Evolutionary conservation across 2,888 invertebrate genomes (phyloP).

Genomic region (Lasioglossum leucozonium): DNA sequence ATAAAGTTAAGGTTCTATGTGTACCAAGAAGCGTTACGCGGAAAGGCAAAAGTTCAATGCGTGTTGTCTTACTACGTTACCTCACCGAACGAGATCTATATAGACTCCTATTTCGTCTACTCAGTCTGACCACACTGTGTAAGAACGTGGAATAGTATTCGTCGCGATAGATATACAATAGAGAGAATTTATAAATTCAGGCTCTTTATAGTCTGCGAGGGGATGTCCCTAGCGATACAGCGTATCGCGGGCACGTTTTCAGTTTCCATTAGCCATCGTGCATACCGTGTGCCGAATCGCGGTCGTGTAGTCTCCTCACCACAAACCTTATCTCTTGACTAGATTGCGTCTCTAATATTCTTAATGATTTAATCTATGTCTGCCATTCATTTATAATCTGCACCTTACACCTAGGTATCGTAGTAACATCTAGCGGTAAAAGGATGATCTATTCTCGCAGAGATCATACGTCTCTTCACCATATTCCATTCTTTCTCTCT

Average conservation of each 20-base stretch:
- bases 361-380: slow-evolving; percentile 75
- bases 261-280: slow-evolving; percentile 28
- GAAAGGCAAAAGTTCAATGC: slow-evolving; percentile 57
- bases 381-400: slow-evolving; percentile 73
- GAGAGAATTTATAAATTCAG: slow-evolving; percentile 72
- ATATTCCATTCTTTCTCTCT: not conserved
- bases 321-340: slow-evolving; percentile 78
- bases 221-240: slow-evolving; percentile 59
- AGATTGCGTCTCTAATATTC: slow-evolving; percentile 83
- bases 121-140: slow-evolving; percentile 74
- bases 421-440: slow-evolving; percentile 83
- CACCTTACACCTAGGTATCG: slow-evolving; percentile 78
- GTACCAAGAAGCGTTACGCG: slow-evolving; percentile 57
- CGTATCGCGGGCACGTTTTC: slow-evolving; percentile 48
- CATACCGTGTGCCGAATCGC: slow-evolving; percentile 18
- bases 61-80: slow-evolving; percentile 54
- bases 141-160: slow-evolving; percentile 71
- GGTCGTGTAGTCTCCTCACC: slow-evolving; percentile 29
- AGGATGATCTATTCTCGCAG: slow-evolving; percentile 76
- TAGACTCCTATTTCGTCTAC: slow-evolving; percentile 67
- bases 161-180: slow-evolving; percentile 72
- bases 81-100: slow-evolving; percentile 58
- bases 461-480: slow-evolving; percentile 54
- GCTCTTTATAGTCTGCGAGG: slow-evolving; percentile 70
- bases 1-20: slow-evolving; percentile 46